phyloP scores from a whole-genome alignment of 1,140 invertebrate genomes.

The Aphis gossypii region DNA sequence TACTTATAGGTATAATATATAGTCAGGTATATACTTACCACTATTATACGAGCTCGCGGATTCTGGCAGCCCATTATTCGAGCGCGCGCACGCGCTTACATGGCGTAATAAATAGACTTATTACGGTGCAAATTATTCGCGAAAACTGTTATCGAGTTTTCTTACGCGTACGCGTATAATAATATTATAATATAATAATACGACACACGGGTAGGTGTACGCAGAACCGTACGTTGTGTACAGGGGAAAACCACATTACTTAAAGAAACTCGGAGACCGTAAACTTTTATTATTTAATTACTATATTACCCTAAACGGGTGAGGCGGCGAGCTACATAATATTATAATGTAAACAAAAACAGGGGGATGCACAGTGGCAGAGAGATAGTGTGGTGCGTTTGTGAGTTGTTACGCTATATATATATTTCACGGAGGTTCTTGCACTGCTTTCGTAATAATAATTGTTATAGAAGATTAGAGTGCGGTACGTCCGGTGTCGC shows the following conservation, averaged over 20 bases:
- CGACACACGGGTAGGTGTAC: not conserved
- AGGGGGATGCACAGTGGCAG: not conserved
- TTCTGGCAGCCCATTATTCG: not conserved
- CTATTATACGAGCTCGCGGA: not conserved
- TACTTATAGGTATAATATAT: not conserved
- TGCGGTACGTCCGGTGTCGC: not conserved
- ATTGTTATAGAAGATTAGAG: not conserved
- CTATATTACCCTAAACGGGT: not conserved
- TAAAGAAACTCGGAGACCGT: conserved; percentile 32
- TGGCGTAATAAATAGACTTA: not conserved
- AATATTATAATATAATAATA: not conserved
- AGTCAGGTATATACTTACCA: not conserved
- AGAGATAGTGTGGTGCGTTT: not conserved
- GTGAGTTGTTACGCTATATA: not conserved
- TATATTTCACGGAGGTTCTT: not conserved
- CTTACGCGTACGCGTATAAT: not conserved
- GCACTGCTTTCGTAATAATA: not conserved
- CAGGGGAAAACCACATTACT: not conserved
- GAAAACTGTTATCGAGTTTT: conserved; percentile 26
- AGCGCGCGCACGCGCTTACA: not conserved
- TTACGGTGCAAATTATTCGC: conserved; percentile 32
- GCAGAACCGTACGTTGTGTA: not conserved
- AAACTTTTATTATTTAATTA: conserved; percentile 45
- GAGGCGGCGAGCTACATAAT: not conserved
- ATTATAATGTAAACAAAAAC: not conserved